phyloP scores from a whole-genome alignment of 2,888 invertebrate species.

The Sesia bembeciformis region DNA sequence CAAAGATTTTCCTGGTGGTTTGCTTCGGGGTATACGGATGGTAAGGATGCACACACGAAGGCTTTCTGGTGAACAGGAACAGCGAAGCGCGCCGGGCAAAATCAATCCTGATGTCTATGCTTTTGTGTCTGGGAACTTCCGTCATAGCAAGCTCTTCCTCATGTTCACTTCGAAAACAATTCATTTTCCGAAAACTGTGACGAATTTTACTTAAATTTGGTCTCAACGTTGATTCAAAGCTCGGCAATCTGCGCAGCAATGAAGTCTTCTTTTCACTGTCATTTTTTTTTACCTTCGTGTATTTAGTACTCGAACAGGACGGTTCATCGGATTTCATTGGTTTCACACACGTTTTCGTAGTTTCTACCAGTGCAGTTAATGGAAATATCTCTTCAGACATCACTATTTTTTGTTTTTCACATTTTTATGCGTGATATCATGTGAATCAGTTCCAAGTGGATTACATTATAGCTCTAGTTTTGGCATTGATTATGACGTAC shows the following conservation, averaged over 20 bases:
- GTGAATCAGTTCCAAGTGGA: conserved; percentile 37
- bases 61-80: conserved; percentile 53
- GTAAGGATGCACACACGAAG: conserved; percentile 59
- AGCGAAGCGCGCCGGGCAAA: conserved; percentile 53
- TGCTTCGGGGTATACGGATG: conserved; percentile 61
- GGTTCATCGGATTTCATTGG: conserved; percentile 19
- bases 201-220: conserved; percentile 38
- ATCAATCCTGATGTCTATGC: conserved; percentile 58
- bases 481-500: conserved; percentile 69
- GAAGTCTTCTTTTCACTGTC: conserved; percentile 16
- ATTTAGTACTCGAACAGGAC: background rate
- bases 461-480: conserved; percentile 27
- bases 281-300: conserved; percentile 15
- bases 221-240: conserved; percentile 29
- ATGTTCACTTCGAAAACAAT: conserved; percentile 36
- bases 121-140: conserved; percentile 50
- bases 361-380: conserved; percentile 30
- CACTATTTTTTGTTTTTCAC: conserved; percentile 27
- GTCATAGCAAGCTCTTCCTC: conserved; percentile 36
- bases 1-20: conserved; percentile 51
- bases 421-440: conserved; percentile 30
- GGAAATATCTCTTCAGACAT: conserved; percentile 49
- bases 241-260: conserved; percentile 30
- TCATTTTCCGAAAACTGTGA: conserved; percentile 37
- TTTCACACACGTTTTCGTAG: conserved; percentile 25